phyloP scores from a whole-genome alignment of 2,888 invertebrate species.

The Pinctada fucata region DNA sequence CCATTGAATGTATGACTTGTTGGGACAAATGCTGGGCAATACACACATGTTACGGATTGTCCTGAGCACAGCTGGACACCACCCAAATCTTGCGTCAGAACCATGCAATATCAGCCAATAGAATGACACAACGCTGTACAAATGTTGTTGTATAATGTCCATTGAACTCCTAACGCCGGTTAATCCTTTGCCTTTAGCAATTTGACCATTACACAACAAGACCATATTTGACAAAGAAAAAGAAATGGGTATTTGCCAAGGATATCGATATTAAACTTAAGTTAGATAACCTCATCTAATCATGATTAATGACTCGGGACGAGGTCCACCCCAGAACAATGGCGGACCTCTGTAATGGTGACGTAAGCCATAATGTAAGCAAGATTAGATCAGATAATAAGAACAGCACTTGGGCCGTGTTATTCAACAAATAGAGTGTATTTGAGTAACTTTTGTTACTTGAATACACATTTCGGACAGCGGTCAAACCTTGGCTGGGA shows the following conservation, averaged over 20 bases:
- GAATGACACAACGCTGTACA: neutral
- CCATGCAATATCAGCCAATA: neutral
- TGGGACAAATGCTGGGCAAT: neutral
- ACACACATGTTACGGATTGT: neutral
- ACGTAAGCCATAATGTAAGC: neutral
- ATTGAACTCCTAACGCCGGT: neutral
- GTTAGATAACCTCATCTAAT: neutral
- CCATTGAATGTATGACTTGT: neutral
- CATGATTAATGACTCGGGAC: neutral
- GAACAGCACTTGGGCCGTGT: neutral
- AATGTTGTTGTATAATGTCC: neutral
- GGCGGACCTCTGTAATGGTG: neutral
- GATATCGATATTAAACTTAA: neutral
- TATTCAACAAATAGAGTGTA: neutral
- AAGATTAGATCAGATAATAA: slow-evolving; percentile 1
- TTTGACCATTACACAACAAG: neutral
- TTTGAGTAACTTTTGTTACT: neutral
- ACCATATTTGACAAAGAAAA: neutral
- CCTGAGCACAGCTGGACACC: neutral
- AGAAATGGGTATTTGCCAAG: neutral
- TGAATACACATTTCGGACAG: neutral
- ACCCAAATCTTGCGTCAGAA: neutral
- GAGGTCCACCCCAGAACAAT: neutral
- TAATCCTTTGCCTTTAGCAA: neutral
- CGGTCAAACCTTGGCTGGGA: neutral